These are phyloP conservation scores for Griposia aprilina DNA, from an alignment of 2,888 invertebrate genomes.

Conservation along the genomic window DNA sequence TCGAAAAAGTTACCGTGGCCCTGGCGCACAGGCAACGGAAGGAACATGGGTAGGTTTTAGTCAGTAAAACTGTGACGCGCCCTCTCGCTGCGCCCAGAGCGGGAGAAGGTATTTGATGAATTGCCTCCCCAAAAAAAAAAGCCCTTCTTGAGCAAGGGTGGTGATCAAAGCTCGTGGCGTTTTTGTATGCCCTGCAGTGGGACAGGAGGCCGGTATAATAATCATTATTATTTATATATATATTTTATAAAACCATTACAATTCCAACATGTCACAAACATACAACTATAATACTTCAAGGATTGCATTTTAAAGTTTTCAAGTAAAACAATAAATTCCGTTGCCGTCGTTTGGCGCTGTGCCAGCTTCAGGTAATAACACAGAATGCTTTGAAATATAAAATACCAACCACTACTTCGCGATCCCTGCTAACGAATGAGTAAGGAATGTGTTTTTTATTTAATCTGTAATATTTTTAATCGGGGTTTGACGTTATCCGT, in stretches of 20 bases:
- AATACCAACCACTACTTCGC: constrained; percentile 7
- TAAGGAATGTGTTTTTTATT: constrained; percentile 17
- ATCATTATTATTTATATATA: no score
- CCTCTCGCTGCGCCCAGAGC: no score
- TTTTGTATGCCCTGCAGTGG: no score
- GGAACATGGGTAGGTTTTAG: no score
- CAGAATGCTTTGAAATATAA: constrained; percentile 48
- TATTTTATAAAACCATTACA: not conserved
- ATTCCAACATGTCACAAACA: constrained; percentile 12
- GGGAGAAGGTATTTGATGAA: no score
- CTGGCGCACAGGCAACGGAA: no score
- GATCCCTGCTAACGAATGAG: not conserved
- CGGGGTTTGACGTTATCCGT: no score
- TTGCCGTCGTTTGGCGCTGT: constrained; percentile 28
- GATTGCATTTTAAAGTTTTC: constrained; percentile 37
- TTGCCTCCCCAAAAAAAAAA: no score
- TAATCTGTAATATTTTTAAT: no score
- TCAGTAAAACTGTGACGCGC: no score
- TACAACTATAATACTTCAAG: constrained; percentile 22
- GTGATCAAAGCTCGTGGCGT: not conserved
- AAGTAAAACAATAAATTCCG: constrained; percentile 55
- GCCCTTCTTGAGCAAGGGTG: not conserved
- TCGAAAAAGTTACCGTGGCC: no score
- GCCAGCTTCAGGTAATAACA: constrained; percentile 39
- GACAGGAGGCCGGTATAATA: not conserved